Evolutionary conservation across 1,140 invertebrate species (phyloP).

Genomic region (Drosophila asahinai): DNA sequence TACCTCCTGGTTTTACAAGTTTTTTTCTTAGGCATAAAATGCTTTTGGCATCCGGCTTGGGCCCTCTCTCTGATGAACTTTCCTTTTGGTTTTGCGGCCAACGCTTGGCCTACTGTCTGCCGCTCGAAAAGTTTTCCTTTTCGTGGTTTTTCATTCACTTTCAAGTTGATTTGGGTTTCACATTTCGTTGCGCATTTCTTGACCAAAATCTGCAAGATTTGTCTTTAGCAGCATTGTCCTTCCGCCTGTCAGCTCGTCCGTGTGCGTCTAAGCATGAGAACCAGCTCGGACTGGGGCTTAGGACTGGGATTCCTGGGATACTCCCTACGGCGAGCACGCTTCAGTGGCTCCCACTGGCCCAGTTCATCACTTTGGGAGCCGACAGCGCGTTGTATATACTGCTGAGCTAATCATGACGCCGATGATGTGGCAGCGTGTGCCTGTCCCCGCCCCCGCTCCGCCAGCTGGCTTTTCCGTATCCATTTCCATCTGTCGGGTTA

Average conservation of each 20-base stretch:
- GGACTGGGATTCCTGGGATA: constrained; percentile 5
- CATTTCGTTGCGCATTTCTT: constrained; percentile 71
- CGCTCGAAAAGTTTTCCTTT: constrained; percentile 28
- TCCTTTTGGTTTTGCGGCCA: constrained; percentile 55
- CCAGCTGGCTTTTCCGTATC: constrained; percentile 25
- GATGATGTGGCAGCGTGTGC: constrained; percentile 43
- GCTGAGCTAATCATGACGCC: constrained; percentile 67
- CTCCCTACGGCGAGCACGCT: constrained; percentile 14
- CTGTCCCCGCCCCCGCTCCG: background rate
- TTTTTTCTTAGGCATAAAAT: constrained; percentile 28
- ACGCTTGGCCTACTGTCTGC: constrained; percentile 20
- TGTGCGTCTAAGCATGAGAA: constrained; percentile 47
- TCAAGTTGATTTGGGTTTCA: constrained; percentile 70
- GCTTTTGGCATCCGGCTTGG: constrained; percentile 21
- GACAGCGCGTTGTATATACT: constrained; percentile 28
- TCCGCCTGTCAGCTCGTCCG: constrained; percentile 42
- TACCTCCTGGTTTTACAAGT: constrained; percentile 26
- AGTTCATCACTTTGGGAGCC: constrained; percentile 62
- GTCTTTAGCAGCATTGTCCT: constrained; percentile 40
- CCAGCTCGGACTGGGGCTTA: constrained; percentile 31
- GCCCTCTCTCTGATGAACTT: constrained; percentile 47
- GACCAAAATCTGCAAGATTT: constrained; percentile 77
- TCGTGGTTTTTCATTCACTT: constrained; percentile 51
- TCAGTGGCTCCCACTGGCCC: constrained; percentile 33
- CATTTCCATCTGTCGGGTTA: constrained; percentile 45